phyloP scores from a whole-genome alignment of 2,797 vertebrate genomes.

The Rallus crepitans region DNA sequence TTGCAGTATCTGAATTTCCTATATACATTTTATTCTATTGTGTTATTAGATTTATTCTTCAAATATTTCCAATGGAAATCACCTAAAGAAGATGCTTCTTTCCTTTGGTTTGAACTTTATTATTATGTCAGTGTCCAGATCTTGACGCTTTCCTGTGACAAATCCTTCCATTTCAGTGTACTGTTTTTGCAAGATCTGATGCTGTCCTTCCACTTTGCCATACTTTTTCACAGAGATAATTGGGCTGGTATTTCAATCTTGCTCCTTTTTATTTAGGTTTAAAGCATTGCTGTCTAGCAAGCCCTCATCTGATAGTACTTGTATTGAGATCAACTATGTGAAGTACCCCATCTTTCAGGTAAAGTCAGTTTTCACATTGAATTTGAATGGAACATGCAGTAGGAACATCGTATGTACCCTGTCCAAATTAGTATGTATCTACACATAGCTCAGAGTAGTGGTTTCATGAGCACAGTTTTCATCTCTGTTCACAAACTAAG shows the following conservation, averaged over 20 bases:
- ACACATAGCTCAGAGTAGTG: not conserved
- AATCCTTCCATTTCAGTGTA: not conserved
- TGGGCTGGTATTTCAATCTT: slow-evolving; percentile 14
- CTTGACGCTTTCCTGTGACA: not conserved
- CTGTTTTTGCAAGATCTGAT: not conserved
- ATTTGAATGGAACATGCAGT: not conserved
- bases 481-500: not conserved
- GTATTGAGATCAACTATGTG: slow-evolving; percentile 98
- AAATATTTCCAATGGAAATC: not conserved
- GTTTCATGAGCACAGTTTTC: not conserved
- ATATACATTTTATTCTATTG: not conserved
- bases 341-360: slow-evolving; percentile 99
- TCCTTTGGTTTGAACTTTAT: not conserved
- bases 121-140: not conserved
- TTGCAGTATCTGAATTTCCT: not conserved
- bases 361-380: slow-evolving; percentile 15
- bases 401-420: not conserved
- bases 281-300: slow-evolving; percentile 96
- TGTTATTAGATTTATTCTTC: not conserved
- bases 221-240: not conserved
- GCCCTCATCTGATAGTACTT: slow-evolving; percentile 92
- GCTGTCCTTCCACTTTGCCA: not conserved
- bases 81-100: not conserved
- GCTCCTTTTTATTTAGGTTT: slow-evolving; percentile 85
- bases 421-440: not conserved